These are phyloP conservation scores for Ophiothrix spiculata DNA, from an alignment of 35 echinoderm and acorn worm species.

Conservation along the genomic window DNA sequence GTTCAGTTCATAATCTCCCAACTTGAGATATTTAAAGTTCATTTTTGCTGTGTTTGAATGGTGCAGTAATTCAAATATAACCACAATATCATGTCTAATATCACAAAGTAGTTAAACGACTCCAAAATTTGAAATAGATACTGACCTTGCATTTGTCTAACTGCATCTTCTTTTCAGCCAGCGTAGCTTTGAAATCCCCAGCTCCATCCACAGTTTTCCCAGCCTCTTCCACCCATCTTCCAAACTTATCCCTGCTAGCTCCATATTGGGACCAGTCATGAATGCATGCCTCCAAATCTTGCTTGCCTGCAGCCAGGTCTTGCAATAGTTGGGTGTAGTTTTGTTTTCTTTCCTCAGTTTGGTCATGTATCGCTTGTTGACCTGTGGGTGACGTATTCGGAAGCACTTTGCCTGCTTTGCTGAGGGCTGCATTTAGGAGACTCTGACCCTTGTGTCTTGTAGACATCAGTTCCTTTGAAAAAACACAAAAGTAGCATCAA, in stretches of 20 bases:
- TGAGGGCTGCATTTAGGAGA: conserved; percentile 47
- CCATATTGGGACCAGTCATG: conserved; percentile 35
- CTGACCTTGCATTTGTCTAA: conserved; percentile 68
- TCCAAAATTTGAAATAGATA: too few relatives aligned
- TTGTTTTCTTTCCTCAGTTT: conserved; percentile 27
- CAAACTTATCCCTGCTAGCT: conserved; percentile 47
- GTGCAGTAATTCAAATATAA: too few relatives aligned
- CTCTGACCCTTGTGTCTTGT: conserved; percentile 71
- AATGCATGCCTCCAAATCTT: conserved; percentile 30
- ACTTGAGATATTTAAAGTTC: too few relatives aligned
- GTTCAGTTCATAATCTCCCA: too few relatives aligned
- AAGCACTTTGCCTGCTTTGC: conserved; percentile 57
- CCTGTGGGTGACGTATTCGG: conserved; percentile 47
- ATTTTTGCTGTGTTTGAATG: too few relatives aligned
- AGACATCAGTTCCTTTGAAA: conserved; percentile 62
- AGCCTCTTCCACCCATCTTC: conserved; percentile 46
- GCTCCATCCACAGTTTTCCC: conserved; percentile 19
- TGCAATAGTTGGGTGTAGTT: conserved; percentile 35
- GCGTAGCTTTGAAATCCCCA: conserved; percentile 49
- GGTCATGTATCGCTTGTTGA: conserved; percentile 35
- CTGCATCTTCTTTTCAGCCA: conserved; percentile 66
- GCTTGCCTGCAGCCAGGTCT: conserved; percentile 41
- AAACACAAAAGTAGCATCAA: not conserved
- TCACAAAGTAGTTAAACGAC: not conserved
- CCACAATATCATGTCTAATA: too few relatives aligned